A percentile compares a stretch with the other conserved stretches of the same genome.
phyloP scores from a whole-genome alignment of 2,113 vertebrate species.

The Hemichromis elongatus region DNA sequence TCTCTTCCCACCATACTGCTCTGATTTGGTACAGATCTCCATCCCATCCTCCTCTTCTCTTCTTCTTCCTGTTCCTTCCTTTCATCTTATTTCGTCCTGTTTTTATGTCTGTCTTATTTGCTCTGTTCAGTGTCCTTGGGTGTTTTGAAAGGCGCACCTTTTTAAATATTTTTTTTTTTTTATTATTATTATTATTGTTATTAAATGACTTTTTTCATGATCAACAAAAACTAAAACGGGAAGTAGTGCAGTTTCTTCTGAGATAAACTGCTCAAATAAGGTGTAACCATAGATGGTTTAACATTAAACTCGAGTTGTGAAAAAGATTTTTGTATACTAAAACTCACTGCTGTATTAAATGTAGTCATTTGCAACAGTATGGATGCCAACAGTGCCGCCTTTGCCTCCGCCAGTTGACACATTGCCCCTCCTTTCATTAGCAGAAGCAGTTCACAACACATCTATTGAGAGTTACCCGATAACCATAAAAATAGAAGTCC shows the following conservation, averaged over 20 bases:
- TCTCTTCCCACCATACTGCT: too few relatives aligned
- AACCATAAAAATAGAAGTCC: neutral
- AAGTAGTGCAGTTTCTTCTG: neutral
- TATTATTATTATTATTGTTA: neutral
- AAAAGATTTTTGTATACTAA: neutral
- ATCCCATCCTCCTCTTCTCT: too few relatives aligned
- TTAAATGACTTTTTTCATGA: accelerated
- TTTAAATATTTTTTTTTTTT: neutral
- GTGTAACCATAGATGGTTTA: neutral
- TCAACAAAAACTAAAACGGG: neutral
- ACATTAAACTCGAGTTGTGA: neutral
- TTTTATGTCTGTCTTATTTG: too few relatives aligned
- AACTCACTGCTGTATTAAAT: neutral
- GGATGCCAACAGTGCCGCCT: neutral
- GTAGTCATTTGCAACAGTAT: neutral
- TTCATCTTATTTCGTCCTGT: too few relatives aligned
- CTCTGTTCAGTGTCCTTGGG: too few relatives aligned
- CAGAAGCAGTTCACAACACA: neutral
- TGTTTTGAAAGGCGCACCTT: too few relatives aligned
- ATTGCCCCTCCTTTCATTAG: neutral
- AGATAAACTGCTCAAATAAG: neutral
- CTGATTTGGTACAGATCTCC: too few relatives aligned
- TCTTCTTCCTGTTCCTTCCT: too few relatives aligned
- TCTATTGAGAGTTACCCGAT: neutral
- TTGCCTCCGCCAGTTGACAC: neutral